phyloP scores from a whole-genome alignment of 2,888 invertebrate species.

The Theodoxus fluviatilis region DNA sequence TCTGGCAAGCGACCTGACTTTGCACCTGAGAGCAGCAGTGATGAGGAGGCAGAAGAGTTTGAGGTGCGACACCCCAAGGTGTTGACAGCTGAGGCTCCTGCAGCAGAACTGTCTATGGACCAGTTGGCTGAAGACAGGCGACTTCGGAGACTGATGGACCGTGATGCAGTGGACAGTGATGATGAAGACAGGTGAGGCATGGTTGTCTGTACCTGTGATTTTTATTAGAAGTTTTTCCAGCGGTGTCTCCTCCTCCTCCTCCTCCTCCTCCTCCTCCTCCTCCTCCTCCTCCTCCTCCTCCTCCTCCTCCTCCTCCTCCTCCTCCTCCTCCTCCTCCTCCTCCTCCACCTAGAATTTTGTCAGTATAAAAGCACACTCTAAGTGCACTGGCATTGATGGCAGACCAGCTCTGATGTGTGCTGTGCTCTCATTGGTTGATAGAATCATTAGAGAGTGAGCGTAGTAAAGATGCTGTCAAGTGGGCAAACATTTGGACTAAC shows the following conservation, averaged over 20 bases:
- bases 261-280: too few species aligned
- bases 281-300: too few species aligned
- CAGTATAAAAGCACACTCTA: not conserved
- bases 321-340: not conserved
- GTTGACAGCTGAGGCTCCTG: constrained; percentile 35
- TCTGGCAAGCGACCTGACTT: constrained; percentile 97
- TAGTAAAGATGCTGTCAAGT: too few species aligned
- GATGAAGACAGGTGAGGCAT: constrained; percentile 56
- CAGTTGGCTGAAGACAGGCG: constrained; percentile 81
- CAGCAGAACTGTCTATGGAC: constrained; percentile 33
- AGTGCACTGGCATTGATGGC: too few species aligned
- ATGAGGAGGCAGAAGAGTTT: constrained; percentile 82
- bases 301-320: too few species aligned
- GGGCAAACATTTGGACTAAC: too few species aligned
- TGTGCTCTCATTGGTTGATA: too few species aligned
- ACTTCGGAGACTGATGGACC: constrained; percentile 74
- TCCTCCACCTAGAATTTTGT: not conserved
- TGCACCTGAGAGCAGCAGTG: constrained; percentile 79
- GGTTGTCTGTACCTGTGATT: not conserved
- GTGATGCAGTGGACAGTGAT: constrained; percentile 55
- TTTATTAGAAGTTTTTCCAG: too few species aligned
- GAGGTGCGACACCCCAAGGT: constrained; percentile 18
- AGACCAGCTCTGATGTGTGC: too few species aligned
- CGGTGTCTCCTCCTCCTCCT: too few species aligned
- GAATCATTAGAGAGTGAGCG: too few species aligned